Conservation (phyloP, 2,888 invertebrate species). For the Muscina levida region DNA sequence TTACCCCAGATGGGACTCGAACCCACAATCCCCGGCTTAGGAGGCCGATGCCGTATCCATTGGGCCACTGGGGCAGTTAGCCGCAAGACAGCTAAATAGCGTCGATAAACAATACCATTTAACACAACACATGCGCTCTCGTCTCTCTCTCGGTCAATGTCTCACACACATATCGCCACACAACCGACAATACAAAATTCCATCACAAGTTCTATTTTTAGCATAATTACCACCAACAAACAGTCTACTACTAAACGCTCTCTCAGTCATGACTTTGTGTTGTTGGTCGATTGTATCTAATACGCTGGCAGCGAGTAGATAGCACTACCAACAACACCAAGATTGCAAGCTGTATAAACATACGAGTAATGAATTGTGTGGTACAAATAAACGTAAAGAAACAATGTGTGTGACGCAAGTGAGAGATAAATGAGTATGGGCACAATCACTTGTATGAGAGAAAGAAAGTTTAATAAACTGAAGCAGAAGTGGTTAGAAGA, state of each 20-base stretch:
- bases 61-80: conserved; percentile 69
- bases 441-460: too few relatives aligned
- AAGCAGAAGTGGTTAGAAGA: too few relatives aligned
- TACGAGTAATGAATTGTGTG: too few relatives aligned
- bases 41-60: conserved; percentile 76
- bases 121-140: conserved; percentile 5
- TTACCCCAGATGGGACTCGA: conserved; percentile 76
- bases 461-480: too few relatives aligned
- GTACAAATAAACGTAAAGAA: not conserved
- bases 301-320: not conserved
- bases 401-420: too few relatives aligned
- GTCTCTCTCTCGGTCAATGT: not conserved
- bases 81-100: conserved; percentile 26
- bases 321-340: not conserved
- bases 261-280: too few relatives aligned
- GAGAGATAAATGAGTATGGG: too few relatives aligned
- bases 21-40: conserved; percentile 76
- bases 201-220: conserved; percentile 53
- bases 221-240: not conserved
- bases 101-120: conserved; percentile 44
- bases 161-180: not conserved
- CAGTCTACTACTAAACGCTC: too few relatives aligned
- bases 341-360: not conserved
- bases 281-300: too few relatives aligned
- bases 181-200: conserved; percentile 20